Conservation (phyloP, 2,797 vertebrate genomes). For the Zalophus californianus region DNA sequence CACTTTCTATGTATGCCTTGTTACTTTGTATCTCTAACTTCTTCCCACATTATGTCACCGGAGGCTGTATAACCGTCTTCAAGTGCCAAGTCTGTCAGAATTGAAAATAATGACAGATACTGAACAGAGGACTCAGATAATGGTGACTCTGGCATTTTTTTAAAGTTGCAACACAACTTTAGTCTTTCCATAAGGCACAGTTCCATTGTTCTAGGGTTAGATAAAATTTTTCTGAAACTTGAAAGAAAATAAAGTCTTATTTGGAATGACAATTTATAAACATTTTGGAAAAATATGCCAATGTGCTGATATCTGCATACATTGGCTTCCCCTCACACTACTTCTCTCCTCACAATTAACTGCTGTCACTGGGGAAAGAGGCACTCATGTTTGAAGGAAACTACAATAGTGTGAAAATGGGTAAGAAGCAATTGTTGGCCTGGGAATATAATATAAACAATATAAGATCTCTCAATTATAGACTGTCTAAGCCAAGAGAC, state of each 20-base stretch:
- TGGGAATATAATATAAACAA: neutral
- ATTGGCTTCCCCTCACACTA: neutral
- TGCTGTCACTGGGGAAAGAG: neutral
- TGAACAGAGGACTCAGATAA: constrained; percentile 6
- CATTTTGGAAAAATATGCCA: neutral
- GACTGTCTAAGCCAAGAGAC: neutral
- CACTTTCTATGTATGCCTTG: neutral
- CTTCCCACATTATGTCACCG: constrained; percentile 58
- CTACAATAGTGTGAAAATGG: neutral
- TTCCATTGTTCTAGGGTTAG: neutral
- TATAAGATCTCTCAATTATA: neutral
- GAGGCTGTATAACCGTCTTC: neutral
- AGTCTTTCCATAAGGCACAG: neutral
- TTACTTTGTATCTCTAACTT: constrained; percentile 35
- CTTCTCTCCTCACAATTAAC: neutral
- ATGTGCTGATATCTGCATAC: neutral
- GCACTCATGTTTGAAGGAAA: neutral
- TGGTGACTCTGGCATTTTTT: neutral
- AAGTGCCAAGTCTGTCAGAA: constrained; percentile 50
- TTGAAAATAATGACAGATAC: constrained; percentile 45
- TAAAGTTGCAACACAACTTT: neutral
- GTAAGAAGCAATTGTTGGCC: neutral
- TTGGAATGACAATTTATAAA: constrained; percentile 48
- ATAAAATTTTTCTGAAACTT: constrained; percentile 10
- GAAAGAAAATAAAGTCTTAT: constrained; percentile 56